Conservation (phyloP, 92 coral and sea anemone species). For the Umimayanthus kanabou region DNA sequence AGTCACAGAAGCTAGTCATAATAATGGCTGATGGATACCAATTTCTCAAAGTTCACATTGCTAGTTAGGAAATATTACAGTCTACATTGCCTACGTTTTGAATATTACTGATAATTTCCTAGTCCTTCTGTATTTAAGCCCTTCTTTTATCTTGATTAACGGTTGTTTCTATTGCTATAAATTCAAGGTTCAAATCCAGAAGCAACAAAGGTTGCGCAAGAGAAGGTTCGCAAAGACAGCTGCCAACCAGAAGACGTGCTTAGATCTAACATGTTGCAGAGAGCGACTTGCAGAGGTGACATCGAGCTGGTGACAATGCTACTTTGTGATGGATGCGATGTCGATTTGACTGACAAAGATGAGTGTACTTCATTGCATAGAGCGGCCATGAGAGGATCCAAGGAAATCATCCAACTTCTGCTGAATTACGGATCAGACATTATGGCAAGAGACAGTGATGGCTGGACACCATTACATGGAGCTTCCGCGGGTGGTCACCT, state of each 20-base stretch:
- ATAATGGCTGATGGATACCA: too few species aligned
- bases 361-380: neutral
- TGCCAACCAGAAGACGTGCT: neutral
- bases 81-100: neutral
- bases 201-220: neutral
- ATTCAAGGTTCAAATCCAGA: neutral
- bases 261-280: neutral
- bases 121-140: neutral
- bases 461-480: constrained; percentile 5
- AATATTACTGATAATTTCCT: constrained; percentile 1
- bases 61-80: neutral
- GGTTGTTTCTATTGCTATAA: neutral
- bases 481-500: neutral
- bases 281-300: neutral
- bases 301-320: neutral
- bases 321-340: neutral
- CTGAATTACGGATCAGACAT: neutral
- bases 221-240: neutral
- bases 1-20: too few species aligned
- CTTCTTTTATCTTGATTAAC: neutral
- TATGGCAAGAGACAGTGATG: neutral
- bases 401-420: neutral
- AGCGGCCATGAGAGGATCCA: neutral
- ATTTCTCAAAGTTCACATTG: too few species aligned
- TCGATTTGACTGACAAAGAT: neutral